Conservation (phyloP, 2,888 invertebrate genomes). For the Arge pagana region DNA sequence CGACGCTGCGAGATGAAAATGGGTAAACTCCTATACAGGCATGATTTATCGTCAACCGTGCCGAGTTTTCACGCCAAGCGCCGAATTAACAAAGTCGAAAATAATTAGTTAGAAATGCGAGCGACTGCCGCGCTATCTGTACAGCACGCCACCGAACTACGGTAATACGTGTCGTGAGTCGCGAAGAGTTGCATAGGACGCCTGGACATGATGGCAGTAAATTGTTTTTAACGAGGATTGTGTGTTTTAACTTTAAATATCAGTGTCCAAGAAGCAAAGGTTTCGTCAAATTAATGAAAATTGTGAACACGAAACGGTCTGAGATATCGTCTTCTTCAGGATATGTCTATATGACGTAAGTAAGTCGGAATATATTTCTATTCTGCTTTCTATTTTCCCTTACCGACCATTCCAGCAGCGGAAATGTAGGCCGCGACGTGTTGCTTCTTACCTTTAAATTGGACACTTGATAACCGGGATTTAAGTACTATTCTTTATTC, state of each 20-base stretch:
- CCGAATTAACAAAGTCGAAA: too few relatives aligned
- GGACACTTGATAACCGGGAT: too few relatives aligned
- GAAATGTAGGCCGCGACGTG: constrained; percentile 12
- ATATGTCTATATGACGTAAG: constrained; percentile 11
- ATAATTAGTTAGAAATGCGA: too few relatives aligned
- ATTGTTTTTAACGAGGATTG: constrained; percentile 3
- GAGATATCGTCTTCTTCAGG: not conserved
- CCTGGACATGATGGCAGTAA: constrained; percentile 12
- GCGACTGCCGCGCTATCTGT: constrained; percentile 24
- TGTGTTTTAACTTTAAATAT: constrained; percentile 11
- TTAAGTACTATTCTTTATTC: too few relatives aligned
- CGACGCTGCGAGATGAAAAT: too few relatives aligned
- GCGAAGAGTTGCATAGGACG: constrained; percentile 17
- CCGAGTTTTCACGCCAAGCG: too few relatives aligned
- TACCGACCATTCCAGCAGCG: constrained; percentile 11
- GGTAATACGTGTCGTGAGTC: constrained; percentile 23
- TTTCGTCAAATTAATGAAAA: not conserved
- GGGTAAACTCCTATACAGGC: too few relatives aligned
- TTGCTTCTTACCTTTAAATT: not conserved
- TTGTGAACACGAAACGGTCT: not conserved
- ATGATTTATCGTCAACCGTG: too few relatives aligned
- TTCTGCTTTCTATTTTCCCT: not conserved
- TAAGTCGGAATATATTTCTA: not conserved
- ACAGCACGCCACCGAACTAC: constrained; percentile 29
- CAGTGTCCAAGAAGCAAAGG: not conserved